Conservation (phyloP, 2,113 vertebrate genomes). For the Poeciliopsis turrubarensis region DNA sequence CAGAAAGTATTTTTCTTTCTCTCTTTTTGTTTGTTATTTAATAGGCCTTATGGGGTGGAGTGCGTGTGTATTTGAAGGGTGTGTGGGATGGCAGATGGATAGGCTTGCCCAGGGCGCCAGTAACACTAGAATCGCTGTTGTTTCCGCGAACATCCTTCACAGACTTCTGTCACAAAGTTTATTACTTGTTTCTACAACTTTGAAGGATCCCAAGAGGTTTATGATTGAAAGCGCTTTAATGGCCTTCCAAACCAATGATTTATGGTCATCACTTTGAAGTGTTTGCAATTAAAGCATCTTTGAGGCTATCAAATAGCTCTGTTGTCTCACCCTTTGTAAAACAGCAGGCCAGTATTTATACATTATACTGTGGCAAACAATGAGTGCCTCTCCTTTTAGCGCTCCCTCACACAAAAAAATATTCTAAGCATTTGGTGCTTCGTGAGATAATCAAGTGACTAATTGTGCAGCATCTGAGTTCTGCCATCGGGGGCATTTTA, state of each 20-base stretch:
- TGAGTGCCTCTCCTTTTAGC: constrained; percentile 32
- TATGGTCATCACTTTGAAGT: neutral
- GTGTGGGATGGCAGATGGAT: neutral
- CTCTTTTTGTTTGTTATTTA: neutral
- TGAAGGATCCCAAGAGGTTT: neutral
- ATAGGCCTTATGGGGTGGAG: no score
- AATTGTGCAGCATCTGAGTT: constrained; percentile 66
- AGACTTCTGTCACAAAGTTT: neutral
- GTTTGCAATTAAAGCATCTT: neutral
- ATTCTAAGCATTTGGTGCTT: constrained; percentile 47
- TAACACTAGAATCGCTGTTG: neutral
- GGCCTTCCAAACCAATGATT: neutral
- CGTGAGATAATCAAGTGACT: constrained; percentile 71
- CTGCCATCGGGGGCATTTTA: constrained; percentile 56
- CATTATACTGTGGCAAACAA: constrained; percentile 24
- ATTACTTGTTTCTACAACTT: neutral
- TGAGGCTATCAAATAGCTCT: neutral
- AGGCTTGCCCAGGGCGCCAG: neutral
- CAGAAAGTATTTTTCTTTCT: neutral
- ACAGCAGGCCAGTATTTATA: constrained; percentile 6
- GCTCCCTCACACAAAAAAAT: constrained; percentile 28
- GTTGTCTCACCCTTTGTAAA: neutral
- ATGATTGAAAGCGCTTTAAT: neutral
- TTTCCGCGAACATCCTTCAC: neutral
- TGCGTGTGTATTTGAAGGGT: no score